Evolutionary conservation across 2,797 vertebrate genomes (phyloP), one percentile per base, ranked within the genome.

Genomic region (Perodicticus potto): DNA sequence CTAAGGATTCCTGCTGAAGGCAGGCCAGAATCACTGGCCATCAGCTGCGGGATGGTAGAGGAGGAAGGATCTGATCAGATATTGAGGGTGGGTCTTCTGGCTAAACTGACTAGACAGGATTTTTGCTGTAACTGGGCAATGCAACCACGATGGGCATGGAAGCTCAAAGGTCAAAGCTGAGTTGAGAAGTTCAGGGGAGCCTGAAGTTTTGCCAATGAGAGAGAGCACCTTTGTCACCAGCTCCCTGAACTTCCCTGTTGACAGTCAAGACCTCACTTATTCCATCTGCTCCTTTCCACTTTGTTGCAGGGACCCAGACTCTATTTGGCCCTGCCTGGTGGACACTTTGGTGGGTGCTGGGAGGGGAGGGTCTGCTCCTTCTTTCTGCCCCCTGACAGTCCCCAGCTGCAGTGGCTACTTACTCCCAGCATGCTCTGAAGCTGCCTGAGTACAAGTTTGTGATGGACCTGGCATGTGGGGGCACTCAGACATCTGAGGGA

Each of bases 71-170:
- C 27, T 40, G 72, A 76, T 78, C 32, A 78, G 74, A 84, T 84
- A 59, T 0, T 23, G 32, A 91, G 32, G 65, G 49, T 22, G 23
- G 27, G 32, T 49, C 77, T 59, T 95, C 92, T n/a, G 37, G 80
- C 16, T 40, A 74, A 94, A 89, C 65, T 11, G 25, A 96, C 87
- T 67, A 8, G 81, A 86, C 67, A 29, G 69, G 81, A 59, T 93
- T 94, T 93, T 83, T 77, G 45, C 65, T 67, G 23, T 59, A 77
- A 59, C 72, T 32, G 45, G 37, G 77, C 25, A 49, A 78, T 12
- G 27, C 59, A 34, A 13, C 32, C 49, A 53, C 59, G 63, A 29
- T 7, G 32, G 86, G 27, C 11, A 14, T 0, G 0, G 34, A 53
- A 22, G 53, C 63, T 61, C 55, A n/a, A 8, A 65, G n/a, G 59